Evolutionary conservation across 2,888 invertebrate species (phyloP), one percentile per base, ranked within the genome.

Genomic region (Antitype chi): DNA sequence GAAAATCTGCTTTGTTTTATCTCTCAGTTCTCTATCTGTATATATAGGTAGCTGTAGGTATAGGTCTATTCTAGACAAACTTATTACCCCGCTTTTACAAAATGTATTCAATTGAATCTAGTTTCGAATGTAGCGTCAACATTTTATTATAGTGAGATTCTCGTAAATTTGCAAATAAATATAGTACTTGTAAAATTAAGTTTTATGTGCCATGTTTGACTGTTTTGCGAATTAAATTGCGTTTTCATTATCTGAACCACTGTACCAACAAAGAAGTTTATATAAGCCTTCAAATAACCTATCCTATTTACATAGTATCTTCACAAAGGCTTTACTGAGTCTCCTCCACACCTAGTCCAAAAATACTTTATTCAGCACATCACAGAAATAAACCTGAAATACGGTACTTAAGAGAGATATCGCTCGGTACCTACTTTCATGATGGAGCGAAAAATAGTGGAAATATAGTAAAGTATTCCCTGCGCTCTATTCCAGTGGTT

Each of bases 401-500:
- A 70, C 59, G 62, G 62, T 73, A 73, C 85, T 82, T 80, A 80
- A 85, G 81, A 70, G 70, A 76, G 81, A 84, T 84, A 80, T 85
- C 70, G 76, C 70, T 60, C 63, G 49, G 55, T 71, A 64, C 80
- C 49, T 63, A 71, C 81, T 64, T 59, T 47, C 72, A 81, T 85
- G 85, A 83, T 77, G 70, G 71, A 83, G 82, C 76, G 71, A 73
- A 81, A 83, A 85, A 81, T 81, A 74, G 83, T 85, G 74, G 71
- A 81, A 83, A 83, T 83, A 74, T 72, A 74, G 69, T 81, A 77
- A 81, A 83, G 75, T 81, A 85, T 81, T 85, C 85, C 77, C 83
- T 53, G 63, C 20, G 70, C 81, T 60, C 85, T 71, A 70, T 85
- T 85, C 81, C 49, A n/a, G 69, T 43, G 76, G 74, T 83, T 83